Conservation (phyloP, 2,113 vertebrate genomes). For the Elanus axillaris region DNA sequence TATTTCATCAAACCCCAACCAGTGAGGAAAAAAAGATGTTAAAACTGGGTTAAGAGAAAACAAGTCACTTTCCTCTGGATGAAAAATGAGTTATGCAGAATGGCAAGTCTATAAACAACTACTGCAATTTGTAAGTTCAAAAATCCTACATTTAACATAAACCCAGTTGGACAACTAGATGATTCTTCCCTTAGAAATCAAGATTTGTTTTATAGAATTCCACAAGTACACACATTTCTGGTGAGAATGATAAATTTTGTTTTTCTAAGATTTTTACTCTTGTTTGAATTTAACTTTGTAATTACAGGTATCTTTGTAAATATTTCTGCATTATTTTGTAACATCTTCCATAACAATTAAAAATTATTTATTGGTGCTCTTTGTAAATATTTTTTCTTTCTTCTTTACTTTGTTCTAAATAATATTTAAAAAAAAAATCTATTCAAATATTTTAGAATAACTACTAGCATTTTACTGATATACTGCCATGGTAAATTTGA, state of each 20-base stretch:
- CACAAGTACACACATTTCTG: background rate
- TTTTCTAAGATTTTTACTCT: background rate
- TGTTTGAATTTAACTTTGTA: background rate
- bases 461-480: background rate
- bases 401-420: background rate
- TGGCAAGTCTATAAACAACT: background rate
- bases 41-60: background rate
- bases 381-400: background rate
- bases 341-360: background rate
- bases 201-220: background rate
- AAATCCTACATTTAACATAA: background rate
- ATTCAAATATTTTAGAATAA: background rate
- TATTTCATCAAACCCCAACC: background rate
- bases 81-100: background rate
- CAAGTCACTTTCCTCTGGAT: background rate
- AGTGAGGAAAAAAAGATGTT: background rate
- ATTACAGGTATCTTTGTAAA: background rate
- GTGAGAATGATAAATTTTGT: background rate
- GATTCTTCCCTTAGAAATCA: background rate
- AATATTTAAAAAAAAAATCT: background rate
- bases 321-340: background rate
- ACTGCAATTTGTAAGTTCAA: background rate
- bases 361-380: background rate
- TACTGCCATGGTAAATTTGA: background rate
- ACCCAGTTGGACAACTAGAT: background rate